Evolutionary conservation across 2,113 vertebrate genomes (phyloP).

Genomic region (Uria lomvia): DNA sequence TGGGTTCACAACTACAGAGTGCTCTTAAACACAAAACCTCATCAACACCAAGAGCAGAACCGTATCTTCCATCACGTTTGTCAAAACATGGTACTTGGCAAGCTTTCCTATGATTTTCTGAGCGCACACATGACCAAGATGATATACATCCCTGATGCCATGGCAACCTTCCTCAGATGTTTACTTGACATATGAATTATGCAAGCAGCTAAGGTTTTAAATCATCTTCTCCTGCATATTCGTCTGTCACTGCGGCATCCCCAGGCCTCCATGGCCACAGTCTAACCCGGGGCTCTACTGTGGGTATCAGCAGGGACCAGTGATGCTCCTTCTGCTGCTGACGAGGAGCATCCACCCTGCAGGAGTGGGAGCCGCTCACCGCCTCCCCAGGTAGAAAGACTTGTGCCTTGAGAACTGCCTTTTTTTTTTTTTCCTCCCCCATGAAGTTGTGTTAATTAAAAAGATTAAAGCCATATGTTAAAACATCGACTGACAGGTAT

Average conservation of each 20-base stretch:
- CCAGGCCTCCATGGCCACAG: not conserved
- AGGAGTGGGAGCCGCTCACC: not conserved
- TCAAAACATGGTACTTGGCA: not conserved
- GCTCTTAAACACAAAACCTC: not conserved
- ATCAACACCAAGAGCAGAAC: not conserved
- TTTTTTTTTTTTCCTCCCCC: not conserved
- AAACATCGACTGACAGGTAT: not conserved
- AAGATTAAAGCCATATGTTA: slow-evolving; percentile 32
- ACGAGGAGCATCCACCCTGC: not conserved
- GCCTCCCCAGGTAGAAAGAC: not conserved
- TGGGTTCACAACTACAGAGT: not conserved
- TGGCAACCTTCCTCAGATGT: not conserved
- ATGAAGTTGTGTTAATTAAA: slow-evolving; percentile 10
- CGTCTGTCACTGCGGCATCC: not conserved
- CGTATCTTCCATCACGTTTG: not conserved
- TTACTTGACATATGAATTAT: not conserved
- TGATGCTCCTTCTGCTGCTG: not conserved
- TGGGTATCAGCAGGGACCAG: not conserved
- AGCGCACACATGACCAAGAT: not conserved
- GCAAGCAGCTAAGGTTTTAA: not conserved
- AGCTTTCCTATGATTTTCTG: not conserved
- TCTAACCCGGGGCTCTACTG: not conserved
- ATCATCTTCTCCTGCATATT: not conserved
- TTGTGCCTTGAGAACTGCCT: not conserved
- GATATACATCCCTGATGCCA: not conserved